Evolutionary conservation across 2,888 invertebrate species (phyloP).

Genomic region (Lasius platythorax): DNA sequence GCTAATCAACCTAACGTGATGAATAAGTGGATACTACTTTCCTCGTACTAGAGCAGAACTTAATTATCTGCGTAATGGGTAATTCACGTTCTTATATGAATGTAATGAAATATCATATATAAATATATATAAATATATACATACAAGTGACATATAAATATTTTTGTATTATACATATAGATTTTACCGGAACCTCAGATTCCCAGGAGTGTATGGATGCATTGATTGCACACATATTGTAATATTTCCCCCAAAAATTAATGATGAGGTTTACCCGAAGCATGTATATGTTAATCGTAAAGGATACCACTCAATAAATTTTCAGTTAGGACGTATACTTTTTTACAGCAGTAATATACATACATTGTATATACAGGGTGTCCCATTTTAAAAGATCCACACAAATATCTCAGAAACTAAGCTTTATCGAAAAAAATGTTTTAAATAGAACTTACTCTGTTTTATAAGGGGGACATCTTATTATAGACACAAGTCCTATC

Average conservation of each 20-base stretch:
- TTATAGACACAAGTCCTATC: no score
- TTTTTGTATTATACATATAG: not conserved
- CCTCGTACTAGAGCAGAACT: not conserved
- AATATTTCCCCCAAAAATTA: not conserved
- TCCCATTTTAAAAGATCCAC: no score
- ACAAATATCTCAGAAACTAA: no score
- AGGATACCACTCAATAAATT: no score
- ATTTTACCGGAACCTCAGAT: not conserved
- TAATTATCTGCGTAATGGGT: not conserved
- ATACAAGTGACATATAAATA: not conserved
- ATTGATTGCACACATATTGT: conserved; percentile 1
- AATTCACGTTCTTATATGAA: not conserved
- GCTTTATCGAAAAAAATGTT: no score
- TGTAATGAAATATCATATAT: conserved; percentile 1
- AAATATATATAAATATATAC: not conserved
- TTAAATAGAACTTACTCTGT: no score
- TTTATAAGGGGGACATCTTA: no score
- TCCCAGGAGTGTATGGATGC: not conserved
- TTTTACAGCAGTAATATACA: no score
- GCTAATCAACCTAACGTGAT: conserved; percentile 1
- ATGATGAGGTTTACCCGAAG: not conserved
- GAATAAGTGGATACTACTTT: not conserved
- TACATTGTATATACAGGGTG: no score
- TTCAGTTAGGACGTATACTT: no score
- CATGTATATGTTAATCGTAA: not conserved